Percentiles rank a stretch among this genome's conserved stretches.
phyloP scores from a whole-genome alignment of 1,140 invertebrate genomes.

The Sesamia nonagrioides region DNA sequence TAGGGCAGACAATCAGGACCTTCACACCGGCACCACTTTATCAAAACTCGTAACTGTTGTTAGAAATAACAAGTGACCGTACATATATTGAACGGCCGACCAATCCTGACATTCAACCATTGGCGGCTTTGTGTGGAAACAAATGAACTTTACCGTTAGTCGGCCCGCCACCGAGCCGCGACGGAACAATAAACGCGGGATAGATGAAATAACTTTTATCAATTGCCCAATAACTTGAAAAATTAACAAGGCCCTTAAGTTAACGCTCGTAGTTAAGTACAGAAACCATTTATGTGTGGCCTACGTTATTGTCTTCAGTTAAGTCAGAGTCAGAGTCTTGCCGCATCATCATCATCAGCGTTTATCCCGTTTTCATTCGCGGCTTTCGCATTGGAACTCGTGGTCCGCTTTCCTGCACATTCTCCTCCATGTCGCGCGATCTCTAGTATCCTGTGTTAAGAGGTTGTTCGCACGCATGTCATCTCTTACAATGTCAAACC shows the following conservation, averaged over 20 bases:
- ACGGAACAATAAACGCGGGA: constrained; percentile 39
- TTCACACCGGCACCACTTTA: not conserved
- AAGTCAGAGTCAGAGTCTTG: no score
- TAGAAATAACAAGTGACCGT: constrained; percentile 39
- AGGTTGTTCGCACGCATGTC: not conserved
- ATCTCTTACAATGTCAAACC: no score
- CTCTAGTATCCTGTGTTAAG: no score
- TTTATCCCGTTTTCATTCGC: no score
- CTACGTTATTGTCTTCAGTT: constrained; percentile 8
- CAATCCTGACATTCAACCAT: constrained; percentile 26
- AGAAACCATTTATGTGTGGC: constrained; percentile 15
- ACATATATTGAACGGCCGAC: constrained; percentile 1
- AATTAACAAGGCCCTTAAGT: constrained; percentile 45
- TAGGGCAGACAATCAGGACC: not conserved
- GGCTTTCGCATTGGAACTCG: no score
- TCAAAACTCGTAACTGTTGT: constrained; percentile 23
- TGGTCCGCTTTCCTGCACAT: no score
- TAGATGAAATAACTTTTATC: constrained; percentile 45
- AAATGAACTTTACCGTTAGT: constrained; percentile 53
- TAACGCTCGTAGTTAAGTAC: constrained; percentile 26
- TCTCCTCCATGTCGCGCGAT: no score
- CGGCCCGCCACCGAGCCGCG: not conserved
- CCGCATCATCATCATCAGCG: no score
- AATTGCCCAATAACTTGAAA: constrained; percentile 48
- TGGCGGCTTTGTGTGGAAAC: constrained; percentile 49